phyloP scores from a whole-genome alignment of 2,888 invertebrate genomes.

The Habrosyne pyritoides region DNA sequence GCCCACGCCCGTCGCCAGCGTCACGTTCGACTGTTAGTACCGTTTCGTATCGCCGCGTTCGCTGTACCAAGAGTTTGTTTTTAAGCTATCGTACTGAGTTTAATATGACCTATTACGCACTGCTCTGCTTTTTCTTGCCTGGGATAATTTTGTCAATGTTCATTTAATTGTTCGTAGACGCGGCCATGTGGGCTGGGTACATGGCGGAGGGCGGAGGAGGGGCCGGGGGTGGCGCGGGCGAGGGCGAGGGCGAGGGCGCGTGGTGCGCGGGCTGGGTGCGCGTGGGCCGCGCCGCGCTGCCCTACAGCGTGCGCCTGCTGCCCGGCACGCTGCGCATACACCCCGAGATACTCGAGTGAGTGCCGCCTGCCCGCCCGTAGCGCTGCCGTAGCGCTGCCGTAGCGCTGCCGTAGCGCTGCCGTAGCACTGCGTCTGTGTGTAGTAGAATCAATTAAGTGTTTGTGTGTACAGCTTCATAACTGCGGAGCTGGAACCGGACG shows the following conservation, averaged over 20 bases:
- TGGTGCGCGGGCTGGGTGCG: conserved; percentile 71
- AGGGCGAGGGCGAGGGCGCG: conserved; percentile 33
- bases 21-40: conserved; percentile 89
- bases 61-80: too few species aligned
- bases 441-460: neutral
- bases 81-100: too few species aligned
- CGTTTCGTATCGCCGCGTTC: too few species aligned
- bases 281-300: conserved; percentile 59
- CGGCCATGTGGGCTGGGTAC: conserved; percentile 54
- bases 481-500: conserved; percentile 15
- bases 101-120: too few species aligned
- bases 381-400: too few species aligned
- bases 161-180: conserved; percentile 41
- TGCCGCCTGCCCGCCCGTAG: too few species aligned
- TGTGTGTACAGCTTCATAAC: conserved; percentile 52
- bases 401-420: too few species aligned
- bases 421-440: neutral
- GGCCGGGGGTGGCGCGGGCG: conserved; percentile 18
- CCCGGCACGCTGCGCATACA: conserved; percentile 51
- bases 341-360: conserved; percentile 50
- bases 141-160: too few species aligned
- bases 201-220: conserved; percentile 20
- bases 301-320: conserved; percentile 65
- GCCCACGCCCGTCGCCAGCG: conserved; percentile 60
- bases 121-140: too few species aligned